Base-by-base conservation (phyloP, 2,888 invertebrate species). In the Chloroclysta siterata region DNA sequence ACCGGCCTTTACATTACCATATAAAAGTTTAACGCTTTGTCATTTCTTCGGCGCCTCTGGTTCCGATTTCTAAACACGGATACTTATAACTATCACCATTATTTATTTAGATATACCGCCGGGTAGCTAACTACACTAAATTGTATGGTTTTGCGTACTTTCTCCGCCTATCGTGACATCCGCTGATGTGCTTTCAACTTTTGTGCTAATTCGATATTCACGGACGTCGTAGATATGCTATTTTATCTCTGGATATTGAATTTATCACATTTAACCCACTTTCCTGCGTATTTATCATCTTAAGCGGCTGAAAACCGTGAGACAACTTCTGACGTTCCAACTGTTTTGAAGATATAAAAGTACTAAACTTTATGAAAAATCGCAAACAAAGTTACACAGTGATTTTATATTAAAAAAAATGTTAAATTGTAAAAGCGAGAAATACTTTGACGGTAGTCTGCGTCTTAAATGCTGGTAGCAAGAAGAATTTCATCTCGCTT, bases 61-160 rank as follows among this genome's bases (percentile, higher is more conserved):
- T 78, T 74, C 76, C 75, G 75, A 70, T 78, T 79, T 79, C 78
- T 79, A 79, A 63, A 46, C 74, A 76, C 69, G 69, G 60, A 52
- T 71, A 22, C 15, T 59, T 71, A 58, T 63, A 48, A 48, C 48
- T 72, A 77, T 66, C 65, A 46, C 71, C 72, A 74, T 78, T 68
- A 78, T 78, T 78, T 73, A 68, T 36, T 17, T 17, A 47, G 68
- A 69, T 73, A 71, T 60, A 60, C 33, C 52, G 44, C 41, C 28
- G 28, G 46, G 41, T 59, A 56, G 55, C 56, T 57, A 54, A 55
- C 51, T 48, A 54, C 48, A 59, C 59, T 58, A 66, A 66, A 63
- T 66, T 63, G 63, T 60, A 63, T 60, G 53, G 54, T 46, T 60
- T 54, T 52, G 36, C 14, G n/a, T 13, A 66, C 66, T 66, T 66